Percentiles rank a stretch among this genome's conserved stretches.
Evolutionary conservation across 2,113 vertebrate genomes (phyloP).

Genomic region (Mesocricetus auratus): DNA sequence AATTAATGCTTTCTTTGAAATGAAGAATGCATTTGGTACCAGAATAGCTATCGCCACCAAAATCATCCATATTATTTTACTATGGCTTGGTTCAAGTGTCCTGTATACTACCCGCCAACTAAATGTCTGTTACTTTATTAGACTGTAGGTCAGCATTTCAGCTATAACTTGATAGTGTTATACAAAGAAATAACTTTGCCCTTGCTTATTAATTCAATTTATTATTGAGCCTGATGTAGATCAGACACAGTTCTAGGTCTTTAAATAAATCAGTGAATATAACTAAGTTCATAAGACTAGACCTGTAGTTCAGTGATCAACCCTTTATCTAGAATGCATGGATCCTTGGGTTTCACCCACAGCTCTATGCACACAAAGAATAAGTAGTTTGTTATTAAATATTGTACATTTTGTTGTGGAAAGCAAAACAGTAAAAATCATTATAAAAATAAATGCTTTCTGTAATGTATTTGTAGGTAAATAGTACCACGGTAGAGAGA

Average conservation of each 20-base stretch:
- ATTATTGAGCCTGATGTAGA: background rate
- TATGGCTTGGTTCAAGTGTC: background rate
- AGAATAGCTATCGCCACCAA: background rate
- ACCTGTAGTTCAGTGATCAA: background rate
- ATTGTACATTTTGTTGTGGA: background rate
- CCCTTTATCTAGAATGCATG: background rate
- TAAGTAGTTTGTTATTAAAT: background rate
- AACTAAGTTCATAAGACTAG: background rate
- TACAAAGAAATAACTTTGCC: background rate
- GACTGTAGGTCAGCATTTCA: background rate
- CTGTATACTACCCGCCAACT: background rate
- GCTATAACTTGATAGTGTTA: background rate
- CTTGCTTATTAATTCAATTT: background rate
- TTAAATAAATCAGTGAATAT: background rate
- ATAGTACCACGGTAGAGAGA: background rate
- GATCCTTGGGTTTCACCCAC: too few species aligned
- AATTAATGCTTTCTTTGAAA: constrained; percentile 25
- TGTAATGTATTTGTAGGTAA: background rate
- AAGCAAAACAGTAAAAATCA: background rate
- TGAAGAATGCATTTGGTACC: background rate
- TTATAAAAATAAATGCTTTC: background rate
- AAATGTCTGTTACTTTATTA: background rate
- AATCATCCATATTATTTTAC: background rate
- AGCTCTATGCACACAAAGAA: background rate
- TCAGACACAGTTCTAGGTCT: background rate